Base-by-base conservation (phyloP, 2,113 vertebrate species). In the Nettapus auritus region DNA sequence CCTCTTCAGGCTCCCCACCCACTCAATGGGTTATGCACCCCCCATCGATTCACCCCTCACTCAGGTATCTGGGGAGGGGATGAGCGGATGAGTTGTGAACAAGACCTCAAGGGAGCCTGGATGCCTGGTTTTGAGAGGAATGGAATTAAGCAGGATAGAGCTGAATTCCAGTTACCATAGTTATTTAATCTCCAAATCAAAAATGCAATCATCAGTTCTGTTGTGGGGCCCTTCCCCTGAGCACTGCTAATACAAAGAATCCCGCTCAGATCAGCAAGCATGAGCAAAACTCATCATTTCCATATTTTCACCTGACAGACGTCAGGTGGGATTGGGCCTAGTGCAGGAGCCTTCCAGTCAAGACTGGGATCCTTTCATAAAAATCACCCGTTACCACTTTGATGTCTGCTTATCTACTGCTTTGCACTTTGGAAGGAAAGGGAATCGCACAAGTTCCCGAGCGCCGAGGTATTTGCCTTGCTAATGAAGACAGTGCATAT, bases 401-500 rank as follows among this genome's bases (percentile, higher is more conserved):
- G 33, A 52, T 82, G 63, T 44, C 16, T 70, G 33, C 64, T 76
- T 13, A 63, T 70, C 75, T 59, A 26, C 75, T 28, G 40, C 59
- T 85, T 76, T 36, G 85, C 9, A 13, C 92, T 70, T 48, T 1
- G 14, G 40, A 64, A 93, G 88, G 60, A 67, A 52, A 20, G 36
- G 87, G 78, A 86, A 87, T 70, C 1, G 0, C 62, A 60, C 33
- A 5, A 11, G n/a, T 15, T 90, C 13, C 19, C 48, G 53, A 0
- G 0, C 0, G 11, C 23, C 8, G 48, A 86, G 75, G 63, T 40
- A 88, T 94, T 90, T 85, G 89, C 77, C 96, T 95, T 97, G 93
- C 95, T 97, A 96, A 97, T 94, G 83, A 97, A 80, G 44, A 46
- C 6, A 16, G 36, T 88, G 73, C 31, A 8, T 64, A 90, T 87